Percentiles rank a stretch among this genome's conserved stretches.
These are phyloP conservation scores for Rattus norvegicus DNA, from an alignment of 2,113 vertebrate species.

Conservation along the genomic window GRCr8 NC_086020.1:121870501-121871000, in stretches of 20 bases:
- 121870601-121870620: slow-evolving; percentile 82
- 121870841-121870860: too few relatives aligned
- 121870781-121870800: too few relatives aligned
- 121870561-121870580: slow-evolving; percentile 77
- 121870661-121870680: slow-evolving; percentile 93
- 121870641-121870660: slow-evolving; percentile 87
- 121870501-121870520: slow-evolving; percentile 68
- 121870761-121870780: too few relatives aligned
- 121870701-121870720: slow-evolving; percentile 92
- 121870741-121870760: too few relatives aligned
- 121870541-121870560: slow-evolving; percentile 78
- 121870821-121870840: too few relatives aligned
- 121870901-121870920: not conserved
- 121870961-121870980: not conserved
- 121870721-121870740: too few relatives aligned
- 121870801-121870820: too few relatives aligned
- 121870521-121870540: slow-evolving; percentile 43
- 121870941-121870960: not conserved
- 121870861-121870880: not conserved
- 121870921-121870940: not conserved
- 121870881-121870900: not conserved
- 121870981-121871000: not conserved
- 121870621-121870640: slow-evolving; percentile 87
- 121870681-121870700: slow-evolving; percentile 89
- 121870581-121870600: slow-evolving; percentile 83